These are phyloP conservation scores for Acridotheres tristis DNA, from an alignment of 2,797 vertebrate genomes.

Conservation along the genomic window DNA sequence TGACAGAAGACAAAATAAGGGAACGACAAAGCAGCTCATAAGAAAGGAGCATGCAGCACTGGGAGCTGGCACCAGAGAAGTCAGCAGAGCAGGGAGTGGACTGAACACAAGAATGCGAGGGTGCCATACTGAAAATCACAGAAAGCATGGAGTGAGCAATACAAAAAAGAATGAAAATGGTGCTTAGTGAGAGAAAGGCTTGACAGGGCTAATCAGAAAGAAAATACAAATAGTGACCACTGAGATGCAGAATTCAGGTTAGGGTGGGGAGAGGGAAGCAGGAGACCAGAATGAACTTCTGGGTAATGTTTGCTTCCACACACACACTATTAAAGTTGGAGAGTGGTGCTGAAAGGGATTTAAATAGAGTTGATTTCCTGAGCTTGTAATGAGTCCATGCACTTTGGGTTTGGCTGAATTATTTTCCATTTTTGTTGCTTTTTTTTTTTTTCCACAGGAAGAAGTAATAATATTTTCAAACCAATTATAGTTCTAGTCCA, in stretches of 20 bases:
- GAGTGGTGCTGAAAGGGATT: slow-evolving; percentile 49
- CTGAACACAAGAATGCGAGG: background rate
- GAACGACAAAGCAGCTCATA: background rate
- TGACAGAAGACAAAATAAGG: background rate
- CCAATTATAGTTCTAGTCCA: background rate
- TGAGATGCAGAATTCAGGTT: background rate
- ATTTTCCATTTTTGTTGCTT: slow-evolving; percentile 34
- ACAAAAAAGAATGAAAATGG: background rate
- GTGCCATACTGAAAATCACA: rapidly evolving
- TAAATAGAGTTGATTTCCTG: slow-evolving; percentile 62
- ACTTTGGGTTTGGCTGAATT: slow-evolving; percentile 55
- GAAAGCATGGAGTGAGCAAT: background rate
- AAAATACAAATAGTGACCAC: background rate
- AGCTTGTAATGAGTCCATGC: slow-evolving; percentile 55
- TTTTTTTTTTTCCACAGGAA: slow-evolving; percentile 36
- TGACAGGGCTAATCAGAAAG: background rate
- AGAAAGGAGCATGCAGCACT: background rate
- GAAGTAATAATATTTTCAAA: slow-evolving; percentile 47
- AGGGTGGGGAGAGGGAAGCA: background rate
- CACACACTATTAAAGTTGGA: background rate
- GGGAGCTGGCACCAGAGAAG: background rate
- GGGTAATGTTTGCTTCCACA: slow-evolving; percentile 38
- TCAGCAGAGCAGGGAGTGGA: background rate
- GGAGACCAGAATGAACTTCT: background rate
- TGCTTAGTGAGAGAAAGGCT: background rate